A percentile compares a stretch with the other conserved stretches of the same genome.
These are phyloP conservation scores for Drosophila paramelanica DNA, from an alignment of 2,888 invertebrate genomes.

Conservation along the genomic window DNA sequence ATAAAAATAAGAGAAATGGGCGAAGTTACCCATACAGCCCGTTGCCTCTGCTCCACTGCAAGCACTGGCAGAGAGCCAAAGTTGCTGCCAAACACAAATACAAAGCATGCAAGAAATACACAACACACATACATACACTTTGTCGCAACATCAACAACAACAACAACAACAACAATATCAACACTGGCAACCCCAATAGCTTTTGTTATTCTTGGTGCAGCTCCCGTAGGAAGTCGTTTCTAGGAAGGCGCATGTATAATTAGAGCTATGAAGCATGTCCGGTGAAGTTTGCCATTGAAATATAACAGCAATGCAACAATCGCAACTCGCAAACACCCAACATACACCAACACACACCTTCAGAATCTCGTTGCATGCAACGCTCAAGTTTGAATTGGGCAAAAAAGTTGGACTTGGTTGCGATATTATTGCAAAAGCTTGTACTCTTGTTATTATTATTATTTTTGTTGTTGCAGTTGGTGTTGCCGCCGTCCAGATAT, in stretches of 20 bases:
- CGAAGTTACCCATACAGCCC: constrained; percentile 57
- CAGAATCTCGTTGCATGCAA: constrained; percentile 30
- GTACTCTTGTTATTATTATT: constrained; percentile 25
- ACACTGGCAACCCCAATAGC: constrained; percentile 24
- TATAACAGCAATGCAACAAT: constrained; percentile 57
- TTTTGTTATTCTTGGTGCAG: constrained; percentile 32
- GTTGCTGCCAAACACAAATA: constrained; percentile 44
- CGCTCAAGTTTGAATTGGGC: constrained; percentile 65
- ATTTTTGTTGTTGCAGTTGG: constrained; percentile 13
- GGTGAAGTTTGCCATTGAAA: constrained; percentile 80
- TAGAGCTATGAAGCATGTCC: constrained; percentile 81
- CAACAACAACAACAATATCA: constrained; percentile 32
- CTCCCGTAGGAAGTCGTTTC: constrained; percentile 66
- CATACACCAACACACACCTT: constrained; percentile 11
- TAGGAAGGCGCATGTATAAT: constrained; percentile 79
- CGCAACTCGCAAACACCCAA: constrained; percentile 17
- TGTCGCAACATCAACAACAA: constrained; percentile 27
- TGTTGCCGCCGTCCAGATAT: constrained; percentile 56
- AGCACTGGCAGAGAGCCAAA: constrained; percentile 52
- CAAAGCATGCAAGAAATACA: constrained; percentile 31
- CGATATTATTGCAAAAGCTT: constrained; percentile 55
- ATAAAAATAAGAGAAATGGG: constrained; percentile 39
- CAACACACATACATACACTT: constrained; percentile 14
- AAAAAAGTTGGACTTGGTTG: constrained; percentile 50
- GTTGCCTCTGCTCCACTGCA: constrained; percentile 29